phyloP scores from a whole-genome alignment of 2,888 invertebrate genomes.

The Mellilla xanthometata region DNA sequence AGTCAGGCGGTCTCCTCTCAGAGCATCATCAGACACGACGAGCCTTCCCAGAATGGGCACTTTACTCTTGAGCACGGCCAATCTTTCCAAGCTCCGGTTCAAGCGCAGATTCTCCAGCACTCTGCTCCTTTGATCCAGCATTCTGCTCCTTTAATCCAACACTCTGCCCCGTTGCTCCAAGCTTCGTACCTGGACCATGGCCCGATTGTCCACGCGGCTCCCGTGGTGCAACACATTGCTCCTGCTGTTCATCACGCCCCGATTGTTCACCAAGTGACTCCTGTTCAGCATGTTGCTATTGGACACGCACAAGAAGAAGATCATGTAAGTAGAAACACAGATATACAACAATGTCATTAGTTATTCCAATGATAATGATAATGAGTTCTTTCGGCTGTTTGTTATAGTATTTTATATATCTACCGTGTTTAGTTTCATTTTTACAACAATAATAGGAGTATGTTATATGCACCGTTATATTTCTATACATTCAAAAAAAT shows the following conservation, averaged over 20 bases:
- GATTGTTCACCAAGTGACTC: conserved; percentile 37
- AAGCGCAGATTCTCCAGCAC: conserved; percentile 29
- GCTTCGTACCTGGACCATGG: conserved; percentile 38
- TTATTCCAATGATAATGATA: too few species aligned
- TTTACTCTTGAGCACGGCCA: conserved; percentile 38
- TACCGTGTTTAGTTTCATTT: too few species aligned
- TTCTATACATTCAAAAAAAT: too few species aligned
- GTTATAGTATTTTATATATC: too few species aligned
- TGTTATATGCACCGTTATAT: too few species aligned
- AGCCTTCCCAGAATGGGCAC: conserved; percentile 49
- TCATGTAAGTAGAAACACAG: conserved; percentile 47
- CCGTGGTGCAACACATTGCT: conserved; percentile 44
- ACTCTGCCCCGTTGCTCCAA: conserved; percentile 30
- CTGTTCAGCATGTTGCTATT: conserved; percentile 42
- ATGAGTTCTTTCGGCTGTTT: too few species aligned
- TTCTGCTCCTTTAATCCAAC: conserved; percentile 18
- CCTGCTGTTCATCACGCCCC: conserved; percentile 41
- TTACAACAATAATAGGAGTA: too few species aligned
- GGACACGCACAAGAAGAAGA: conserved; percentile 49
- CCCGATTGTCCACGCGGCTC: conserved; percentile 39
- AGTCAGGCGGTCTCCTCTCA: conserved; percentile 69
- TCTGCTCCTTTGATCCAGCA: conserved; percentile 21
- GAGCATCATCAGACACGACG: conserved; percentile 67
- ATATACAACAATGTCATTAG: too few species aligned
- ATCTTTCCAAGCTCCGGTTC: conserved; percentile 35